phyloP scores from a whole-genome alignment of 2,888 invertebrate species.

The Hanleya hanleyi region DNA sequence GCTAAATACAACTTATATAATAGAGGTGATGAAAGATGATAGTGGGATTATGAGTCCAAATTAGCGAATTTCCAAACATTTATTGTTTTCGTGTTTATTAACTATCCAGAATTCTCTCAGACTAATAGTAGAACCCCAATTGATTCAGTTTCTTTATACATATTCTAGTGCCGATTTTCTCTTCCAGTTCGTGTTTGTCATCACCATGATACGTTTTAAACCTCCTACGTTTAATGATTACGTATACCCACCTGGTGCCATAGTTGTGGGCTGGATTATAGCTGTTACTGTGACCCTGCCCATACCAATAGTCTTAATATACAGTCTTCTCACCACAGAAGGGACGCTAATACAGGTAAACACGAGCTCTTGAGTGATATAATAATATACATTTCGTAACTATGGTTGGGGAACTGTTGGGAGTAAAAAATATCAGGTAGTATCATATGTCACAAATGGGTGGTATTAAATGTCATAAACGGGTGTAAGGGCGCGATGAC shows the following conservation, averaged over 20 bases:
- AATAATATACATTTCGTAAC: too few species aligned
- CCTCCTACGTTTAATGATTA: conserved; percentile 24
- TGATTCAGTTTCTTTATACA: not conserved
- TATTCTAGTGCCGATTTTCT: not conserved
- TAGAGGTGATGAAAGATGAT: too few species aligned
- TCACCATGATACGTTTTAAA: conserved; percentile 20
- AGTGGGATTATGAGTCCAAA: too few species aligned
- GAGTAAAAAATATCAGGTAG: too few species aligned
- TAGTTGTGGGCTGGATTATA: conserved; percentile 14
- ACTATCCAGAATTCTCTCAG: not conserved
- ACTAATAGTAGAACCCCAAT: not conserved
- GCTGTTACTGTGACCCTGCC: not conserved
- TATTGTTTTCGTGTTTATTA: not conserved
- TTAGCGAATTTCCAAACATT: not conserved
- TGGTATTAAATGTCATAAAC: too few species aligned
- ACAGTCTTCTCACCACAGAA: not conserved
- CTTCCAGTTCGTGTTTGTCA: conserved; percentile 24
- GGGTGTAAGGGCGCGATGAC: too few species aligned
- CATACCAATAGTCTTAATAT: not conserved
- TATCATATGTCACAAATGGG: too few species aligned
- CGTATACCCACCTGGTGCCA: conserved; percentile 25
- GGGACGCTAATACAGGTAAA: not conserved
- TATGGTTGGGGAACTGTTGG: too few species aligned
- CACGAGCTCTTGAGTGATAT: not conserved
- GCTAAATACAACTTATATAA: too few species aligned